phyloP scores from a whole-genome alignment of 2,797 vertebrate species.

The Champsocephalus esox region DNA sequence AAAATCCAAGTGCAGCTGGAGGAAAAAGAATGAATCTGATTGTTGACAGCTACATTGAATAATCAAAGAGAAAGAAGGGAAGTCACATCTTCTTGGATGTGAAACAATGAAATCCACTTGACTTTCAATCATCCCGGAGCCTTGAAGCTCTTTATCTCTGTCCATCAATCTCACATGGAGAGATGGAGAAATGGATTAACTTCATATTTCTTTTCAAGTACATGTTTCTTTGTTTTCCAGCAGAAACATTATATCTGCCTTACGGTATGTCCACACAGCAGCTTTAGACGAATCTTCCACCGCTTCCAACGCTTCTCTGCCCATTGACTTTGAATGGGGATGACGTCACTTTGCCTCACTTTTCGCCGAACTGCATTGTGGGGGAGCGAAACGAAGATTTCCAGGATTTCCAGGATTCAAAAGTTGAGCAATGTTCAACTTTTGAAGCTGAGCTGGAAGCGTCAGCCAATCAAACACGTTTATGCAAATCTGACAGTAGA shows the following conservation, averaged over 20 bases:
- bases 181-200: conserved; percentile 53
- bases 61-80: conserved; percentile 44
- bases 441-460: too few species aligned
- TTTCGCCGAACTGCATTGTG: too few species aligned
- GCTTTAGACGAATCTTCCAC: too few species aligned
- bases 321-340: too few species aligned
- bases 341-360: too few species aligned
- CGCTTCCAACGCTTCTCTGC: too few species aligned
- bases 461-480: too few species aligned
- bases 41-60: conserved; percentile 49
- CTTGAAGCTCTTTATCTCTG: conserved; percentile 52
- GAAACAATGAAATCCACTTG: conserved; percentile 72
- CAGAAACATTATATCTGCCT: conserved; percentile 29
- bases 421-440: too few species aligned
- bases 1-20: conserved; percentile 22
- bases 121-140: conserved; percentile 64
- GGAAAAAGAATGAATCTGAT: conserved; percentile 15
- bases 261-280: too few species aligned
- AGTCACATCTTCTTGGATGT: conserved; percentile 42
- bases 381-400: too few species aligned
- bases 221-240: conserved; percentile 33
- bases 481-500: too few species aligned
- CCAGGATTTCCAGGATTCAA: too few species aligned
- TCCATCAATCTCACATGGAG: conserved; percentile 58
- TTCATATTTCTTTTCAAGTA: conserved; percentile 51